phyloP scores from a whole-genome alignment of 1,140 invertebrate genomes.

The Habropoda laboriosa region DNA sequence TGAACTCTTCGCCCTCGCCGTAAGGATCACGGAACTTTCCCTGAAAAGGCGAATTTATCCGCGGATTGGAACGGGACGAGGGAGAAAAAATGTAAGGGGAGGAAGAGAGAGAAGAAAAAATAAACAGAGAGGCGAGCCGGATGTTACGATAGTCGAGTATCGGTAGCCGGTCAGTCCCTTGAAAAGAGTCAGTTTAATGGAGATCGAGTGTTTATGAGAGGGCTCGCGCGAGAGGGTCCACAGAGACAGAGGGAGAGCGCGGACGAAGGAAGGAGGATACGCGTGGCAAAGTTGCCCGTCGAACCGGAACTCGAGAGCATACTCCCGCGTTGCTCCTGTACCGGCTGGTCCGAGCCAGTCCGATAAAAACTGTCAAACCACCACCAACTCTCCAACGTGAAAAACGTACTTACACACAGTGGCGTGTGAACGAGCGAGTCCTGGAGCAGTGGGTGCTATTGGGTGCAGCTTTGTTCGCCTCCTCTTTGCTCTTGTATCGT shows the following conservation, averaged over 20 bases:
- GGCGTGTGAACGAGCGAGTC: not conserved
- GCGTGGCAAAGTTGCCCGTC: constrained; percentile 50
- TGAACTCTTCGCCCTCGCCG: not conserved
- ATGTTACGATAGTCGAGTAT: constrained; percentile 47
- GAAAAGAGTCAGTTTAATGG: constrained; percentile 64
- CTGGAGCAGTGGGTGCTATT: not conserved
- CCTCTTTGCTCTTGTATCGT: not conserved
- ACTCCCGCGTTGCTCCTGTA: constrained; percentile 37
- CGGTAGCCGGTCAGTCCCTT: constrained; percentile 41
- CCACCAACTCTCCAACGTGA: constrained; percentile 1
- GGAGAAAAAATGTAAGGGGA: not conserved
- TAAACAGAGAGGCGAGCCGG: constrained; percentile 27
- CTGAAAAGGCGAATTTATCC: constrained; percentile 5
- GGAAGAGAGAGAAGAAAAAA: not conserved
- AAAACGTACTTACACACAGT: constrained; percentile 10
- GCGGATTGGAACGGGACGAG: not conserved
- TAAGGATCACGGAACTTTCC: not conserved
- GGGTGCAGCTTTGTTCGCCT: not conserved
- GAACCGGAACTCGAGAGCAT: constrained; percentile 53
- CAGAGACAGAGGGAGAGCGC: constrained; percentile 28
- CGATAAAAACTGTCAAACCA: constrained; percentile 52
- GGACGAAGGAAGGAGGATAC: constrained; percentile 34
- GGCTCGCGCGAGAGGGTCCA: constrained; percentile 38
- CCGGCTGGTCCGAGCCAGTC: constrained; percentile 39
- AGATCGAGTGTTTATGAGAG: constrained; percentile 60